Conservation (phyloP, 2,888 invertebrate species). For the Leptopilina syphax region DNA sequence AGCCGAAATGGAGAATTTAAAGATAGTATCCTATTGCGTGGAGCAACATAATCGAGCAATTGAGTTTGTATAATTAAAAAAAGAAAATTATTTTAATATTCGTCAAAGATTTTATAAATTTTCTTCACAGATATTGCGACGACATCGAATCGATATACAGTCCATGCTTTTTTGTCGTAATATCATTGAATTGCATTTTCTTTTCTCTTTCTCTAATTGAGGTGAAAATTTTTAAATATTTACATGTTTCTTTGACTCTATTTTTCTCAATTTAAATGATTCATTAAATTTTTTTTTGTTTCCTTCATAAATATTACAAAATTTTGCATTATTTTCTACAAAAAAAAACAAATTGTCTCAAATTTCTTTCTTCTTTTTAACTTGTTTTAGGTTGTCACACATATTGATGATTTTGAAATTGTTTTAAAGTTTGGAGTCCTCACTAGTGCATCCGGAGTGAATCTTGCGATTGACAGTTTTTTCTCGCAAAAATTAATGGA, state of each 20-base stretch:
- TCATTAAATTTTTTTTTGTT: too few species aligned
- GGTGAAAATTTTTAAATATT: neutral
- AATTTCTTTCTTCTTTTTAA: neutral
- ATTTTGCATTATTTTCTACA: too few species aligned
- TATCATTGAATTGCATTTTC: neutral
- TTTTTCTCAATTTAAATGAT: too few species aligned
- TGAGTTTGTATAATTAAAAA: neutral
- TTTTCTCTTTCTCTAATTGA: neutral
- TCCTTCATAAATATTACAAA: too few species aligned
- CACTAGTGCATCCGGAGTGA: neutral
- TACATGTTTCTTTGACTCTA: too few species aligned
- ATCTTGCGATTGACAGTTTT: neutral
- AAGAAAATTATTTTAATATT: neutral
- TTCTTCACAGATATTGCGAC: neutral
- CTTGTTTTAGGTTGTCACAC: neutral
- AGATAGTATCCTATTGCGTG: neutral
- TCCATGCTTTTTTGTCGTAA: neutral
- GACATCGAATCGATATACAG: neutral
- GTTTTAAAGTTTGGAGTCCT: neutral
- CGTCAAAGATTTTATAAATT: neutral
- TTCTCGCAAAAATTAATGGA: neutral
- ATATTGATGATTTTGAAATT: neutral
- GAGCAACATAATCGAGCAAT: conserved; percentile 16
- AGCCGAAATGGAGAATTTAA: neutral
- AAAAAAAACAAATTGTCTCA: too few species aligned